phyloP scores from a whole-genome alignment of 92 coral and sea anemone species.

The Heteractis magnifica region DNA sequence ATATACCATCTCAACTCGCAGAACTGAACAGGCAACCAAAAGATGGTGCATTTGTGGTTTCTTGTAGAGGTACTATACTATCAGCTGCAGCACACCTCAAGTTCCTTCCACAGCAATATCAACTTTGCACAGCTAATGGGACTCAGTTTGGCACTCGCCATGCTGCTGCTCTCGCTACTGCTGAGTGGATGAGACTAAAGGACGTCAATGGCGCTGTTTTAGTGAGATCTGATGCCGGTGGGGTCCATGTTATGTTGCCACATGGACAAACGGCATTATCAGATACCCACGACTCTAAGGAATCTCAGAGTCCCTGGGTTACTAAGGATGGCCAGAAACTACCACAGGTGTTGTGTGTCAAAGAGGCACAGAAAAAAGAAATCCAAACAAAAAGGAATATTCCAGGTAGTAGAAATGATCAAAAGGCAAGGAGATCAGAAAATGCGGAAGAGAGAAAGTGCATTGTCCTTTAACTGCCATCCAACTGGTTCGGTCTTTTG shows the following conservation, averaged over 20 bases:
- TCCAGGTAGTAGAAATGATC: no score
- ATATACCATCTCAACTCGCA: not conserved
- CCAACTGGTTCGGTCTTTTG: no score
- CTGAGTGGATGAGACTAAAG: no score
- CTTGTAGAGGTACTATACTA: slow-evolving; percentile 29
- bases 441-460: no score
- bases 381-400: no score
- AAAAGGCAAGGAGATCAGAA: no score
- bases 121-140: slow-evolving; percentile 41
- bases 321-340: slow-evolving; percentile 14
- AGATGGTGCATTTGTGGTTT: slow-evolving; percentile 44
- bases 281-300: no score
- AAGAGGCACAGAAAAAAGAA: not conserved
- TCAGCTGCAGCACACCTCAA: slow-evolving; percentile 35
- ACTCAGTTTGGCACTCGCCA: slow-evolving; percentile 33
- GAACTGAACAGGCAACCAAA: slow-evolving; percentile 21
- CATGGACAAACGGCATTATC: no score
- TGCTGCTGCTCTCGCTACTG: slow-evolving; percentile 37
- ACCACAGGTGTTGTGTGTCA: slow-evolving; percentile 20
- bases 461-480: no score
- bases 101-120: slow-evolving; percentile 32
- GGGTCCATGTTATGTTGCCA: no score
- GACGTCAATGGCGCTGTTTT: no score
- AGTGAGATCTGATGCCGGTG: no score
- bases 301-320: slow-evolving; percentile 7